A percentile compares a stretch with the other conserved stretches of the same genome.
Evolutionary conservation across 2,113 vertebrate species (phyloP).

Genomic region (Percopsis transmontana): DNA sequence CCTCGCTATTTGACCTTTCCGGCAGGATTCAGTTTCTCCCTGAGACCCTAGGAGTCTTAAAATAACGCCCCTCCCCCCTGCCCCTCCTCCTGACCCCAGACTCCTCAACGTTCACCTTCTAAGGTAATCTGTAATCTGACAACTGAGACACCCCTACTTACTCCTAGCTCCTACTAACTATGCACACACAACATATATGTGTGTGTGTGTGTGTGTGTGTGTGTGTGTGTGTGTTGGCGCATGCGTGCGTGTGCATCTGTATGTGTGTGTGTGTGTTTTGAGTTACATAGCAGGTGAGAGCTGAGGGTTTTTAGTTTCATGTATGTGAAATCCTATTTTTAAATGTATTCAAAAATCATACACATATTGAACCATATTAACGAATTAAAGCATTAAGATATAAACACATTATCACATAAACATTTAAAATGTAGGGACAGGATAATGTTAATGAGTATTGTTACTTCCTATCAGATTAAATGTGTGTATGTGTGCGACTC

Average conservation of each 20-base stretch:
- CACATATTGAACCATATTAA: too few species aligned
- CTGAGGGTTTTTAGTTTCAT: too few species aligned
- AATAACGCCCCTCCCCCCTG: conserved; percentile 51
- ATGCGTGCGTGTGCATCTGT: background rate
- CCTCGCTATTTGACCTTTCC: too few species aligned
- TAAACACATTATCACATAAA: too few species aligned
- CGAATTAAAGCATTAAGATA: too few species aligned
- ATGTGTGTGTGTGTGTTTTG: background rate
- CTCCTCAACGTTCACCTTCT: conserved; percentile 81
- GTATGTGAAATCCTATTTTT: too few species aligned
- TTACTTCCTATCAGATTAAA: background rate
- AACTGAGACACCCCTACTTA: conserved; percentile 67
- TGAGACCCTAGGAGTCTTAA: background rate
- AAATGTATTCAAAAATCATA: too few species aligned
- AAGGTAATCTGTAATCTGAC: conserved; percentile 81
- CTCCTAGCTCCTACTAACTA: conserved; percentile 50
- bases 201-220: background rate
- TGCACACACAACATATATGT: conserved; percentile 33
- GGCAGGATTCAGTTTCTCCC: too few species aligned
- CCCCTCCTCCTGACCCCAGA: conserved; percentile 75
- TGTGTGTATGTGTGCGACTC: conserved; percentile 58
- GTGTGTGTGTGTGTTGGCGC: background rate
- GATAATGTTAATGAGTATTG: background rate
- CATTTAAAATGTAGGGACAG: too few species aligned
- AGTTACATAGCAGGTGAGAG: background rate